Percentiles rank a stretch among this genome's conserved stretches.
Conservation (phyloP, 2,113 vertebrate species). For the Hemichromis elongatus region DNA sequence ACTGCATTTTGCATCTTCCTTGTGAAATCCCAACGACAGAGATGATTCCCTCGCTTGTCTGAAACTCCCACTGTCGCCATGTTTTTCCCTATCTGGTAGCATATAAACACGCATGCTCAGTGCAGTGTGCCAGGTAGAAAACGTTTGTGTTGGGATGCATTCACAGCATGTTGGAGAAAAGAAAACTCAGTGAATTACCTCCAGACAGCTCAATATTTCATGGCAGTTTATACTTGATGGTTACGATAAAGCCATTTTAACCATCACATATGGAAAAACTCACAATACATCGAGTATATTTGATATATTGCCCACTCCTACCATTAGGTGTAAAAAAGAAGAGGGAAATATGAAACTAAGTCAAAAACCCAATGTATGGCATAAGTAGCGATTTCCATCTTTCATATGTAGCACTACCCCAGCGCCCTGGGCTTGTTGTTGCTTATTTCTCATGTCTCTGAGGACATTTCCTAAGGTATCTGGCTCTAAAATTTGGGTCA, state of each 20-base stretch:
- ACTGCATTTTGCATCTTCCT: not conserved
- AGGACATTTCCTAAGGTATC: not conserved
- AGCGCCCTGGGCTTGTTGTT: not conserved
- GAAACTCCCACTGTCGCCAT: not conserved
- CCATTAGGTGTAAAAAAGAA: not conserved
- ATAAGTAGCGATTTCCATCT: not conserved
- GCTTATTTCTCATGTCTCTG: not conserved
- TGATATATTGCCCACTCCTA: not conserved
- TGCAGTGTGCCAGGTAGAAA: not conserved
- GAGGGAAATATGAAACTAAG: not conserved
- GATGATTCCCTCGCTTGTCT: not conserved
- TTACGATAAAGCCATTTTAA: not conserved
- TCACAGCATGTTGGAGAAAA: not conserved
- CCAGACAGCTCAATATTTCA: not conserved
- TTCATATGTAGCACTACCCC: not conserved
- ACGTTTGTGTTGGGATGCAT: not conserved
- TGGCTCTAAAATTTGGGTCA: not conserved
- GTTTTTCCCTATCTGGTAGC: not conserved
- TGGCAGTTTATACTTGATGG: not conserved
- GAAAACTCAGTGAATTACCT: not conserved
- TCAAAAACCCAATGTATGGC: not conserved
- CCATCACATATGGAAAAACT: not conserved
- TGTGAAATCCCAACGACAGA: not conserved
- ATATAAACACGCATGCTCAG: not conserved
- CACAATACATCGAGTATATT: not conserved